Conservation (phyloP, 1,140 invertebrate genomes). For the Camponotus floridanus region DNA sequence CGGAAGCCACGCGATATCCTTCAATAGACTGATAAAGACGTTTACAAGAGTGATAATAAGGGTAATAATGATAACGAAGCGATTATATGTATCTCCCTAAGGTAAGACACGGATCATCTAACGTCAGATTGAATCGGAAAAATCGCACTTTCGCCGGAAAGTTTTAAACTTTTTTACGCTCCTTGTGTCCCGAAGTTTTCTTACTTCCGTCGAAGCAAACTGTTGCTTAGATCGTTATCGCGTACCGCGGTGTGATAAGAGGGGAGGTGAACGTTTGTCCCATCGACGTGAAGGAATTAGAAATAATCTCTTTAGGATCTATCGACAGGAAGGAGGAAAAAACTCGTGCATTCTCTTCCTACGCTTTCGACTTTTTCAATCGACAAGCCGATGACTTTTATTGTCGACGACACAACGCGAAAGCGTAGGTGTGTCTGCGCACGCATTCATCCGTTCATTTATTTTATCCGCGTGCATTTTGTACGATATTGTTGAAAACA, state of each 20-base stretch:
- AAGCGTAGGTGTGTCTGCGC: slow-evolving; percentile 14
- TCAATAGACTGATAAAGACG: not conserved
- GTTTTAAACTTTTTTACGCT: slow-evolving; percentile 74
- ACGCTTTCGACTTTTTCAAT: slow-evolving; percentile 68
- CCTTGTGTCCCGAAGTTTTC: slow-evolving; percentile 70
- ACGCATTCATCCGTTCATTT: slow-evolving; percentile 37
- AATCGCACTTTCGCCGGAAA: slow-evolving; percentile 72
- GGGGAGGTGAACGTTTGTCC: slow-evolving; percentile 37
- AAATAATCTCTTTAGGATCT: slow-evolving; percentile 69
- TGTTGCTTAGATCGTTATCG: slow-evolving; percentile 81
- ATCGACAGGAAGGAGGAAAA: not conserved
- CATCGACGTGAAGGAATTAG: slow-evolving; percentile 72
- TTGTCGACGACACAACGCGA: slow-evolving; percentile 26
- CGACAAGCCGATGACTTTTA: slow-evolving; percentile 44
- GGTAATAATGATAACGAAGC: not conserved
- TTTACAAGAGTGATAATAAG: slow-evolving; percentile 22
- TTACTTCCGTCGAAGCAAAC: slow-evolving; percentile 73
- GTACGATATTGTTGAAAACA: slow-evolving; percentile 51
- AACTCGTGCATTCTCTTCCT: slow-evolving; percentile 43
- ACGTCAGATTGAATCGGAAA: slow-evolving; percentile 59
- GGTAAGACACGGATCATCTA: slow-evolving; percentile 16
- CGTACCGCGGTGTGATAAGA: slow-evolving; percentile 70
- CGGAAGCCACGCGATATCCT: not conserved
- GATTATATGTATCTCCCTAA: slow-evolving; percentile 15
- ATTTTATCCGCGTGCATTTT: slow-evolving; percentile 26